Base-by-base conservation (phyloP, 2,797 vertebrate species). In the Sciurus vulgaris region DNA sequence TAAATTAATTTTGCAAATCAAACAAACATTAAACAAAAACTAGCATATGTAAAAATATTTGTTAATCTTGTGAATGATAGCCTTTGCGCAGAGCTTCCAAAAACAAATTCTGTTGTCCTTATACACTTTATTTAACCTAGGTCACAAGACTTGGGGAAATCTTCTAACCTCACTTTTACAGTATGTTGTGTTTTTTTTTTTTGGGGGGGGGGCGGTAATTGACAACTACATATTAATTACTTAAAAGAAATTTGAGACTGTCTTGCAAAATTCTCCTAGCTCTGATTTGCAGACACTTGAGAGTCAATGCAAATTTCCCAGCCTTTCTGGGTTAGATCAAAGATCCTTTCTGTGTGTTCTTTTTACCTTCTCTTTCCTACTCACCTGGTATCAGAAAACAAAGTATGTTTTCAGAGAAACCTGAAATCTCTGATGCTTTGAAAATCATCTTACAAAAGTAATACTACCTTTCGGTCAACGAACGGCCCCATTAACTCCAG, bases 151-250 rank as follows among this genome's bases (percentile, higher is more conserved):
- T 98, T 91, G 96, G 95, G 97, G 94, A 97, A 97, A 95, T 96
- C 97, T 93, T 97, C 98, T 97, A 98, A 98, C 96, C 98, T 97
- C 97, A 97, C 98, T 98, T 98, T 98, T 97, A 97, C 98, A 96
- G 97, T 98, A 98, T 97, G 88, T 98, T 98, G 98, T 95, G 98
- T 97, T 98, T 97, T 38, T 96, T 98, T 94, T 98, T 98, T 98
- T 97, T 97, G 96, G n/a, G 69, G 14, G 65, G 15, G 33, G 30
- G 13, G 30, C 54, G 59, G 49, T 98, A 98, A 97, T 91, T 56
- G 94, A 59, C 95, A 91, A 96, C 95, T 97, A 72, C 96, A 96
- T 94, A 84, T 97, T 98, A 97, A 74, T 98, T 97, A 92, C 98
- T 98, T 98, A 38, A 38, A 92, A 86, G 92, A 95, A 88, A 86